These are phyloP conservation scores for Gymnothorax reevesii DNA, from an alignment of 2,797 vertebrate species.

Conservation along the genomic window DNA sequence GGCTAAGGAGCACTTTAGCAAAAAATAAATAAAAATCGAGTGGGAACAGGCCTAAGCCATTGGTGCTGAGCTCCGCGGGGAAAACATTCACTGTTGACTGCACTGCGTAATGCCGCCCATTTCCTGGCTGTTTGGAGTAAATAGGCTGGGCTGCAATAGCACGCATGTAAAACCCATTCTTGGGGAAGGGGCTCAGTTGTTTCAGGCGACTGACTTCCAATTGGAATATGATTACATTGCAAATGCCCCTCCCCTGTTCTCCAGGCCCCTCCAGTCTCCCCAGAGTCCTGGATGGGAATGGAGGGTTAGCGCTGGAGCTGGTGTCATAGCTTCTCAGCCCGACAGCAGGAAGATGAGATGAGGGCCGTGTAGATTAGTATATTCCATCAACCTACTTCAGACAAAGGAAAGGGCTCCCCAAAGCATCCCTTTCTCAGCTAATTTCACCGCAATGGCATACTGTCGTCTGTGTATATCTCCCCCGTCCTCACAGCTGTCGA, in stretches of 20 bases:
- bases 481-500: slow-evolving; percentile 19
- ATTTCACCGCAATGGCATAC: slow-evolving; percentile 11
- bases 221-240: slow-evolving; percentile 51
- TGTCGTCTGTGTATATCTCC: slow-evolving; percentile 39
- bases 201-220: slow-evolving; percentile 49
- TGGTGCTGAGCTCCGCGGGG: slow-evolving; percentile 29
- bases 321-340: slow-evolving; percentile 32
- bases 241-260: slow-evolving; percentile 13
- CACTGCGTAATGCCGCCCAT: slow-evolving; percentile 44
- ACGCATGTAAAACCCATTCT: slow-evolving; percentile 49
- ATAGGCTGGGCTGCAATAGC: slow-evolving; percentile 42
- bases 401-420: background rate
- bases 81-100: slow-evolving; percentile 41
- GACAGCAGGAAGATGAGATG: slow-evolving; percentile 59
- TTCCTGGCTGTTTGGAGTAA: slow-evolving; percentile 42
- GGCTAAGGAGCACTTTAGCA: slow-evolving; percentile 15
- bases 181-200: slow-evolving; percentile 39
- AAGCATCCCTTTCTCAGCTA: background rate
- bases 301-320: slow-evolving; percentile 44
- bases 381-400: slow-evolving; percentile 30
- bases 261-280: slow-evolving; percentile 27
- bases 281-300: slow-evolving; percentile 33
- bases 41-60: slow-evolving; percentile 32
- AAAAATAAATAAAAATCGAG: slow-evolving; percentile 21
- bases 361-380: slow-evolving; percentile 59